Conservation (phyloP, 2,888 invertebrate species). For the Pseudeuparius sepicola region DNA sequence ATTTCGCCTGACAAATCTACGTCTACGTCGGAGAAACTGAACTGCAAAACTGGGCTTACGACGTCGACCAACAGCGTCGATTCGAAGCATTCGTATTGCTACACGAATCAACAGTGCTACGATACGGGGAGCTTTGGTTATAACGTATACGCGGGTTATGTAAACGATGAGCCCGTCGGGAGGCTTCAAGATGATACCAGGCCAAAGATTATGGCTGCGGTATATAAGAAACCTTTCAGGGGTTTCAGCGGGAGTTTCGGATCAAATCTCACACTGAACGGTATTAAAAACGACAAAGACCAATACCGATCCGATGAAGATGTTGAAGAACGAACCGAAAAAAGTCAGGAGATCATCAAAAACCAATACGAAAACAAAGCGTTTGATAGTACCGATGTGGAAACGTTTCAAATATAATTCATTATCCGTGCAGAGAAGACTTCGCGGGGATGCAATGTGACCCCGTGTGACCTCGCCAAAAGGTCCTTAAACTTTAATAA, state of each 20-base stretch:
- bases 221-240: constrained; percentile 53
- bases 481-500: no score
- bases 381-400: constrained; percentile 20
- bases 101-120: constrained; percentile 71
- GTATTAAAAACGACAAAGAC: constrained; percentile 33
- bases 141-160: constrained; percentile 46
- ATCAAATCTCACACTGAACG: constrained; percentile 19
- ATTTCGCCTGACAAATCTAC: constrained; percentile 30
- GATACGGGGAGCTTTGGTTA: constrained; percentile 65
- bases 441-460: no score
- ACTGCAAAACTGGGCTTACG: constrained; percentile 56
- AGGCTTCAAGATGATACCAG: constrained; percentile 39
- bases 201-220: constrained; percentile 60
- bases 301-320: no score
- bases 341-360: constrained; percentile 21
- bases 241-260: no score
- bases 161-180: constrained; percentile 12
- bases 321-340: no score
- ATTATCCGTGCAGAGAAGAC: no score
- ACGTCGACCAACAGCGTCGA: constrained; percentile 67
- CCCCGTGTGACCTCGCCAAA: no score
- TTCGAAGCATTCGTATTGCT: constrained; percentile 65
- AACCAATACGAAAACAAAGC: constrained; percentile 25
- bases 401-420: constrained; percentile 21
- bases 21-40: no score